A percentile compares a stretch with the other conserved stretches of the same genome.
Conservation (phyloP, 2,113 vertebrate genomes). For the Myocastor coypus region DNA sequence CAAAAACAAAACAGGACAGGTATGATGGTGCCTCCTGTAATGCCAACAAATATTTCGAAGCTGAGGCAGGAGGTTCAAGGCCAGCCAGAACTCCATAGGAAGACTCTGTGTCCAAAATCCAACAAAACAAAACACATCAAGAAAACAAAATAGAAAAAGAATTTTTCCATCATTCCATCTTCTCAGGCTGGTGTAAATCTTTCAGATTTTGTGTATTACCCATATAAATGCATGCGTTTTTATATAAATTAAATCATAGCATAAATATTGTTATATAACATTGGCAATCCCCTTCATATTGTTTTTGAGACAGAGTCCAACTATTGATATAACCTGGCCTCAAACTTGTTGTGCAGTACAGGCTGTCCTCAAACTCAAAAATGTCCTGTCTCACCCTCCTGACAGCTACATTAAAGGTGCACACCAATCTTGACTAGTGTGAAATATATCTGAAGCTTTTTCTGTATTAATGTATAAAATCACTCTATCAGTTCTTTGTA, state of each 20-base stretch:
- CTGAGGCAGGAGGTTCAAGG: background rate
- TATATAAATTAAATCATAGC: conserved; percentile 1
- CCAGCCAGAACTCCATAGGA: background rate
- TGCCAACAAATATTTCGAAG: background rate
- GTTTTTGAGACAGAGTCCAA: background rate
- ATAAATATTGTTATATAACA: conserved; percentile 20
- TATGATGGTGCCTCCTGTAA: background rate
- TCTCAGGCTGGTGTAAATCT: conserved; percentile 32
- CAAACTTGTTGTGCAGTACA: background rate
- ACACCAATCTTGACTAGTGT: background rate
- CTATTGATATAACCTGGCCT: background rate
- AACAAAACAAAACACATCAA: background rate
- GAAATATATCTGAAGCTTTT: conserved; percentile 53
- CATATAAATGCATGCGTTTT: conserved; percentile 29
- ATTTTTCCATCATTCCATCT: background rate
- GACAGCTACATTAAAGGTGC: background rate
- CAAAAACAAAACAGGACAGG: background rate
- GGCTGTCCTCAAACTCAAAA: background rate
- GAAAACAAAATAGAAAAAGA: background rate
- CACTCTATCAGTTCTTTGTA: conserved; percentile 40
- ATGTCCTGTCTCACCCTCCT: background rate
- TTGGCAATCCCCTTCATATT: background rate
- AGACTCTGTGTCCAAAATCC: background rate
- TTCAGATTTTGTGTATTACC: conserved; percentile 38
- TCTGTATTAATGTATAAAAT: conserved; percentile 34